phyloP scores from a whole-genome alignment of 2,113 vertebrate species.

The Myotis yumanensis region DNA sequence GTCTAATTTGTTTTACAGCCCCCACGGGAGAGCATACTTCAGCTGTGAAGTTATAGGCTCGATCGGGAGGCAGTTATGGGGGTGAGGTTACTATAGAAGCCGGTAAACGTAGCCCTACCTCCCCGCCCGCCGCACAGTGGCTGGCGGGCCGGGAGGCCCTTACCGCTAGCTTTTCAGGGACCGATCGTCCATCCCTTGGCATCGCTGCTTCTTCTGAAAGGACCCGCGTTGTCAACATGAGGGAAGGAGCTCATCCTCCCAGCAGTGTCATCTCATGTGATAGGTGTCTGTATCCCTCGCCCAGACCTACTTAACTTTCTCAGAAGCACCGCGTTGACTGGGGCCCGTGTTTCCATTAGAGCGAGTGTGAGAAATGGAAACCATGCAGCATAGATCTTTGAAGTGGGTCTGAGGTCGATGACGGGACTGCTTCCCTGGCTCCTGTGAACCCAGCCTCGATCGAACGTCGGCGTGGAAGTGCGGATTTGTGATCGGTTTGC shows the following conservation, averaged over 20 bases:
- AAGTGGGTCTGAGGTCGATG: neutral
- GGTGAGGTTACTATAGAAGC: conserved; percentile 65
- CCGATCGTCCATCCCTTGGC: conserved; percentile 45
- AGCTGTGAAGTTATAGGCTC: conserved; percentile 73
- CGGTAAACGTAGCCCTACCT: conserved; percentile 65
- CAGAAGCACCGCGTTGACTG: neutral
- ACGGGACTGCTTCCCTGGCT: neutral
- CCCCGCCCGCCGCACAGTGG: neutral
- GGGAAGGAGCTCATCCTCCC: neutral
- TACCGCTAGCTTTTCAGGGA: conserved; percentile 23
- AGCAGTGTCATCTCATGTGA: neutral
- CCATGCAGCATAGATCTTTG: neutral
- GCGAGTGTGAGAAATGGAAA: conserved; percentile 17
- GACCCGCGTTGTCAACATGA: neutral
- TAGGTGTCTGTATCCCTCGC: conserved; percentile 6
- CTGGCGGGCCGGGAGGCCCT: conserved; percentile 1
- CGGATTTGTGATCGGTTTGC: neutral
- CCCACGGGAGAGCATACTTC: conserved; percentile 64
- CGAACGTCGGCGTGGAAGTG: neutral
- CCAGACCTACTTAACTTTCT: conserved; percentile 42
- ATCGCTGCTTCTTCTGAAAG: conserved; percentile 13
- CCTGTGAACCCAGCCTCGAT: conserved; percentile 1
- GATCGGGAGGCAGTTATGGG: conserved; percentile 66
- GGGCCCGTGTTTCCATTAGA: neutral
- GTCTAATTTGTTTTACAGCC: conserved; percentile 72